These are phyloP conservation scores for Melanotaenia nigrans DNA, from an alignment of 2,797 vertebrate genomes.

Conservation along the genomic window DNA sequence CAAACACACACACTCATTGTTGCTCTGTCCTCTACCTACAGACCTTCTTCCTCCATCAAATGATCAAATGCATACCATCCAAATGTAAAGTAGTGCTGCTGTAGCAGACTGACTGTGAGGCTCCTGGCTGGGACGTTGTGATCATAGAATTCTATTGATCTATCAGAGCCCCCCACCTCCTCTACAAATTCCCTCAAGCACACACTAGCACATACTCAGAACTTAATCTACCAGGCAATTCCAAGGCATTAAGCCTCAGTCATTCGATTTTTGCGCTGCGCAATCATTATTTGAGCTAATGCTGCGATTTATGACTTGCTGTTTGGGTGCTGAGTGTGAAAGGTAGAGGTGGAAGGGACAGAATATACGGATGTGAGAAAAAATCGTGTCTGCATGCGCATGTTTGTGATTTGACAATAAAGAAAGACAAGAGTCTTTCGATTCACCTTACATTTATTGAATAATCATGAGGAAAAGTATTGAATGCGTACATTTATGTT, in stretches of 20 bases:
- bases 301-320: slow-evolving; percentile 73
- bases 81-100: slow-evolving; percentile 70
- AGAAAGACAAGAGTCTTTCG: slow-evolving; percentile 1
- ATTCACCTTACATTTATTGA: slow-evolving; percentile 6
- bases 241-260: slow-evolving; percentile 60
- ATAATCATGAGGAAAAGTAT: slow-evolving; percentile 13
- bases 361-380: slow-evolving; percentile 26
- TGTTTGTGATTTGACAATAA: slow-evolving; percentile 15
- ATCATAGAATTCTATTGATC: slow-evolving; percentile 70
- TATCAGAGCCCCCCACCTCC: slow-evolving; percentile 22
- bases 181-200: slow-evolving; percentile 23
- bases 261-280: slow-evolving; percentile 63
- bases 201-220: slow-evolving; percentile 49
- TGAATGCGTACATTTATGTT: not conserved
- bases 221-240: slow-evolving; percentile 69
- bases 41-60: slow-evolving; percentile 46
- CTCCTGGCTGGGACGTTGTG: slow-evolving; percentile 65
- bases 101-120: slow-evolving; percentile 48
- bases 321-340: slow-evolving; percentile 65
- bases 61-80: slow-evolving; percentile 72
- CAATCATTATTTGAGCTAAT: slow-evolving; percentile 80
- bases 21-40: slow-evolving; percentile 31
- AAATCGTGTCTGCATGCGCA: slow-evolving; percentile 11
- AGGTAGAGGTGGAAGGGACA: slow-evolving; percentile 22
- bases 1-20: slow-evolving; percentile 16